A percentile compares a stretch with the other conserved stretches of the same genome.
phyloP scores from a whole-genome alignment of 2,888 invertebrate genomes.

The Synergus japonicus region DNA sequence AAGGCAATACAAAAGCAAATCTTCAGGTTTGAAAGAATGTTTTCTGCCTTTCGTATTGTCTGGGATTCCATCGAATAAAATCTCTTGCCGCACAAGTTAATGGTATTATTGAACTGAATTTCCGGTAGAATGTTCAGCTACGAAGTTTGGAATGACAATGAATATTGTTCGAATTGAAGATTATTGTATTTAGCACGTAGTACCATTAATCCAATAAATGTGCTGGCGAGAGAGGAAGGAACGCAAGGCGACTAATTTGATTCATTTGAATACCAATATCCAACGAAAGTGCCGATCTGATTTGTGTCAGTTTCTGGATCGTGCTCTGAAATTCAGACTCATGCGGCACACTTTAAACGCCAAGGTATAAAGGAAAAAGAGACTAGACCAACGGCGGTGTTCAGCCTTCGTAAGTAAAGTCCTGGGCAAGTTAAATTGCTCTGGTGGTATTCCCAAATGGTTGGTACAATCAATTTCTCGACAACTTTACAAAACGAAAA shows the following conservation, averaged over 20 bases:
- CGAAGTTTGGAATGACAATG: background rate
- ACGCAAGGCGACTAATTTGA: conserved; percentile 58
- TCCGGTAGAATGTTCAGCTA: background rate
- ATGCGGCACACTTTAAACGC: conserved; percentile 32
- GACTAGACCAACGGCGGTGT: conserved; percentile 11
- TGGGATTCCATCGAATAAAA: conserved; percentile 8
- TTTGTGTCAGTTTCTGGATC: conserved; percentile 40
- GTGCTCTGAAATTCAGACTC: conserved; percentile 39
- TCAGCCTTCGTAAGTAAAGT: conserved; percentile 35
- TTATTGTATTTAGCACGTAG: conserved; percentile 29
- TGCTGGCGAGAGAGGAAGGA: conserved; percentile 49
- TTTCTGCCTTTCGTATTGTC: background rate
- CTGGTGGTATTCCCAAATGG: conserved; percentile 21
- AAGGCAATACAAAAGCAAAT: background rate
- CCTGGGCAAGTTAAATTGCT: conserved; percentile 32
- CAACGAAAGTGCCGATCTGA: conserved; percentile 45
- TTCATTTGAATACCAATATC: conserved; percentile 77
- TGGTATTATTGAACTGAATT: conserved; percentile 31
- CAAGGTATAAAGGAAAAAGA: conserved; percentile 24
- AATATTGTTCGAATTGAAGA: conserved; percentile 13
- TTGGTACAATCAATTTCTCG: conserved; percentile 28
- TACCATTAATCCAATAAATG: conserved; percentile 37
- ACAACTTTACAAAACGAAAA: background rate
- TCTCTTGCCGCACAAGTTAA: conserved; percentile 37
- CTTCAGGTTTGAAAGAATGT: background rate